Conservation (phyloP, 1,140 invertebrate genomes). For the Macrocentrus cingulum region DNA sequence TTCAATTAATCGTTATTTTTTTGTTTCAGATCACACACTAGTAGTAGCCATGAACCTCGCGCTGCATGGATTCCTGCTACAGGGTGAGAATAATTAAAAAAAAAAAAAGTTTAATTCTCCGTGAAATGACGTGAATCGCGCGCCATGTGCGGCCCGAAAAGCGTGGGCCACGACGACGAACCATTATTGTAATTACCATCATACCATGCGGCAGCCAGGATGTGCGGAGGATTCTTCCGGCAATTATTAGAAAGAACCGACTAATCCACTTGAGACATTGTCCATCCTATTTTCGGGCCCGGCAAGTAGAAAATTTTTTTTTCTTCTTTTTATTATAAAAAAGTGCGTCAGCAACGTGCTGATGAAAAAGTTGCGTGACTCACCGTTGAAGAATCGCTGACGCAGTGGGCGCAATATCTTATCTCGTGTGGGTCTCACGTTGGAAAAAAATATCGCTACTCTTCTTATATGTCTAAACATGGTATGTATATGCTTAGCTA, state of each 20-base stretch:
- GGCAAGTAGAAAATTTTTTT: not conserved
- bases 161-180: conserved; percentile 32
- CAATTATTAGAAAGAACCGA: conserved; percentile 26
- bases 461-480: too few relatives aligned
- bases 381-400: conserved; percentile 9
- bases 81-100: conserved; percentile 42
- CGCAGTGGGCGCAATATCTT: not conserved
- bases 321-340: too few relatives aligned
- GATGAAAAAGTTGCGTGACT: not conserved
- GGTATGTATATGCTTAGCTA: too few relatives aligned
- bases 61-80: conserved; percentile 58
- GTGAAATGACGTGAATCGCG: too few relatives aligned
- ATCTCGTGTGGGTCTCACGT: not conserved
- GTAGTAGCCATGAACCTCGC: conserved; percentile 58
- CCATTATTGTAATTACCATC: conserved; percentile 34
- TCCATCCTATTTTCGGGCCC: not conserved
- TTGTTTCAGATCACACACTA: conserved; percentile 43
- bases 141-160: conserved; percentile 39
- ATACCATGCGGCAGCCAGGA: conserved; percentile 17
- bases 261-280: not conserved
- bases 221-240: conserved; percentile 35
- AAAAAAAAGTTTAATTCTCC: too few relatives aligned
- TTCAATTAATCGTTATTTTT: too few relatives aligned
- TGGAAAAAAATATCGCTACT: too few relatives aligned
- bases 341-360: too few relatives aligned